Base-by-base conservation (phyloP, 2,888 invertebrate genomes). In the Chymomyza amoena region DNA sequence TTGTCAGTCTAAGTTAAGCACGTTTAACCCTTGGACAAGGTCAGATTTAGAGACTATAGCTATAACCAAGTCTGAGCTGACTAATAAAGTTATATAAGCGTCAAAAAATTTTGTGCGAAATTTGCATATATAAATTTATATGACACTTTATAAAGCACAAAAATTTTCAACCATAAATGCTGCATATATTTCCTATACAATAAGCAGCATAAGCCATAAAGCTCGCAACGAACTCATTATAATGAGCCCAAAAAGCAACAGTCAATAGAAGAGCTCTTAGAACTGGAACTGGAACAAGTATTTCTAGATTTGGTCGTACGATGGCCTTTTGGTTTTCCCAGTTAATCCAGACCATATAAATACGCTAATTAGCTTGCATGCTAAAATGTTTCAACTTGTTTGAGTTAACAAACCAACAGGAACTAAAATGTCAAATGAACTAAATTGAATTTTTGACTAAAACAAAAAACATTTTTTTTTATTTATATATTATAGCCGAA, bases 281-380 rank as follows among this genome's bases (percentile, higher is more conserved):
- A 45, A 45, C 39, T 45, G 39, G 39, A 45, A 45, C 39, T 50
- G 28, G 60, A 80, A 84, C 87, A 36, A 61, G 83, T 79, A 62
- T 68, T 64, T 67, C 81, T 69, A 72, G 85, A 69, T 76, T 20
- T 72, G 72, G 9, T 57, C 25, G 39, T 45, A 4, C 70, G 62
- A 69, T 73, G 66, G 70, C 68, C 75, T 72, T 81, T 66, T 18
- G 66, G 70, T 36, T 65, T 79, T 79, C 66, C 76, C 79, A 76
- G 75, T 77, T 73, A 64, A 73, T 74, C 80, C 80, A 74, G 80
- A 64, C 39, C 13, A 45, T 45, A 10, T 45, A 45, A 45, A 45
- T 13, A 45, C 39, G 39, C 39, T 45, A 45, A 45, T 45, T 45
- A 45, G 39, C 4, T 45, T 13, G 39, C 39, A 45, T 45, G 39